Evolutionary conservation across 2,113 vertebrate species (phyloP).

Genomic region (Apteryx mantelli): DNA sequence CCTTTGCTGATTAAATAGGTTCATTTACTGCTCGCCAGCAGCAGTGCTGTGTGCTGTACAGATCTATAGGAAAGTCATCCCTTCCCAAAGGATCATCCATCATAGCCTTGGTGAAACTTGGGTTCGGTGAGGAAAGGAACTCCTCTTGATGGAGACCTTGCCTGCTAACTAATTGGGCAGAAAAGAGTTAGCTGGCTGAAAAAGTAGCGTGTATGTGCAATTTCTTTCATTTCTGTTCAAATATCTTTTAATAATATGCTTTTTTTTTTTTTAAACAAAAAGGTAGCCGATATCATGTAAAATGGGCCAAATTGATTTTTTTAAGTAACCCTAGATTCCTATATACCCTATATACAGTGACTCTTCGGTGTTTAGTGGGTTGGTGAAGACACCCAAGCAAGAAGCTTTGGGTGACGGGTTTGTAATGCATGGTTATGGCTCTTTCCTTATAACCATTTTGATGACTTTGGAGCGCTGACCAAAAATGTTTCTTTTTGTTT

Average conservation of each 20-base stretch:
- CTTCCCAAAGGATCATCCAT: background rate
- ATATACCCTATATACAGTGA: background rate
- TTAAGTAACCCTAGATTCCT: slow-evolving; percentile 1
- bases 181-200: background rate
- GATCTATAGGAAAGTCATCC: background rate
- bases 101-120: background rate
- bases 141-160: background rate
- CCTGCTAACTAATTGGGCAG: background rate
- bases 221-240: slow-evolving; percentile 48
- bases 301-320: background rate
- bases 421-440: slow-evolving; percentile 37
- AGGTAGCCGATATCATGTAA: slow-evolving; percentile 24
- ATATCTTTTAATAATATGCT: slow-evolving; percentile 9
- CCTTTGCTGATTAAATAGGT: background rate
- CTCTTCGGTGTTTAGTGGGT: background rate
- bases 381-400: background rate
- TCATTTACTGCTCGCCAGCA: background rate
- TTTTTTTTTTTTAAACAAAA: background rate
- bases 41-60: background rate
- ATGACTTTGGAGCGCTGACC: slow-evolving; percentile 3
- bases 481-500: background rate
- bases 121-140: background rate
- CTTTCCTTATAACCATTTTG: background rate
- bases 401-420: background rate
- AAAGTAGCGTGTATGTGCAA: background rate